Base-by-base conservation (phyloP, 2,113 vertebrate species). In the Mesocricetus auratus region DNA sequence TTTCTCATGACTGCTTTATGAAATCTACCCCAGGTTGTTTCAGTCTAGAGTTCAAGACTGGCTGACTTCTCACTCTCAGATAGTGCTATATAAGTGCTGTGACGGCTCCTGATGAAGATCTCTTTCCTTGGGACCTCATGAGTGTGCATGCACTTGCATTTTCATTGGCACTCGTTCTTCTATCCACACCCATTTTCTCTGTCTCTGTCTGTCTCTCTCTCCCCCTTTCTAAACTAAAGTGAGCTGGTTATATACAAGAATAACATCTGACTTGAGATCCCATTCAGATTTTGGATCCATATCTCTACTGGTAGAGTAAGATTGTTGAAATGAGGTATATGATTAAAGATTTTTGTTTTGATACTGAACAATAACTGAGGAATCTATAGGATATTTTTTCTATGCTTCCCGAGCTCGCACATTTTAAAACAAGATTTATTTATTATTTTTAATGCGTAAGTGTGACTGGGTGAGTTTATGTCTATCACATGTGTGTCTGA, bases 261-360 rank as follows among this genome's bases (percentile, higher is more conserved):
- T 71, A 26, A 90, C 31, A 71, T 16, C 24, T 66, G 26, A 50
- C 68, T 75, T 71, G 53, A 77, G 39, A 69, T 64, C 31, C 39
- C 8, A 19, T 45, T 45, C 26, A 39, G 85, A 36, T 66, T 96
- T 95, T 88, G 91, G 58, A 86, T 89, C 93, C 64, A 4, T 47
- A 12, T 50, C 4, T 89, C 36, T 83, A 62, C 21, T 81, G 81
- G 36, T 64, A 73, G 86, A 81, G 91, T 33, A 83, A 86, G 66
- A 94, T 50, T 4, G n/a, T 0, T 81, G 85, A 53, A 11, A 66
- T 91, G 71, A 81, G n/a, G 90, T 68, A 93, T 26, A 36, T 36
- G 31, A 83, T 13, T 81, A 90, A 75, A 79, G 78, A 62, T 50
- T n/a, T 64, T 68, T 96, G 58, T 62, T 75, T 94, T 89, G 71